Evolutionary conservation across 2,797 vertebrate genomes (phyloP).

Genomic region (Pangasius mekongensis): DNA sequence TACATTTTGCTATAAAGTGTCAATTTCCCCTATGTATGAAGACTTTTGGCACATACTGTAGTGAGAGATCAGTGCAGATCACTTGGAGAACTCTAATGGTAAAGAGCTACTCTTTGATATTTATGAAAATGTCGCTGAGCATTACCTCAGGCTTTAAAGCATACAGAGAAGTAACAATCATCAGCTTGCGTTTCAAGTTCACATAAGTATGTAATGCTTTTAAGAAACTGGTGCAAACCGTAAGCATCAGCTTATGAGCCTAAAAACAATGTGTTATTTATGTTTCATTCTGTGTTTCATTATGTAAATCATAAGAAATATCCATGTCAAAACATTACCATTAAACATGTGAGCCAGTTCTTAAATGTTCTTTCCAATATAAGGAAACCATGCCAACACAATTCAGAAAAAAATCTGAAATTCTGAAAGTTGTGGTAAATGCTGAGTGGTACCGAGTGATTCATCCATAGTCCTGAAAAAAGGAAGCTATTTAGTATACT

Average conservation of each 20-base stretch:
- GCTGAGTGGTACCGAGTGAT: background rate
- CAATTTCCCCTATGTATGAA: too few species aligned
- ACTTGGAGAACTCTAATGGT: background rate
- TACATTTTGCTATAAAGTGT: too few species aligned
- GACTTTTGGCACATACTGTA: too few species aligned
- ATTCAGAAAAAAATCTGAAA: background rate
- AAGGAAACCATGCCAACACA: background rate
- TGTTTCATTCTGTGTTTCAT: background rate
- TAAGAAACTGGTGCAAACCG: background rate
- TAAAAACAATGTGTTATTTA: background rate
- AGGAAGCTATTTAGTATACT: background rate
- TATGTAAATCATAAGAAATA: background rate
- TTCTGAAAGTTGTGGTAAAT: constrained; percentile 5
- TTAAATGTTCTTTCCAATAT: background rate
- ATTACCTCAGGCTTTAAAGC: background rate
- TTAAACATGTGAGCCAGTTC: background rate
- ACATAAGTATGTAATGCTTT: background rate
- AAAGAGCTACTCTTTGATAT: background rate
- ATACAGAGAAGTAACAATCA: background rate
- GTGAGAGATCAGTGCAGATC: background rate
- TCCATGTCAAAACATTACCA: background rate
- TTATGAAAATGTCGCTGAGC: background rate
- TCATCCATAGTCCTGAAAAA: constrained; percentile 12
- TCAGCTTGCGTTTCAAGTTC: background rate
- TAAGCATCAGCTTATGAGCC: background rate